These are phyloP conservation scores for Pycnonotus jocosus DNA, from an alignment of 2,113 vertebrate genomes.

Conservation along the genomic window DNA sequence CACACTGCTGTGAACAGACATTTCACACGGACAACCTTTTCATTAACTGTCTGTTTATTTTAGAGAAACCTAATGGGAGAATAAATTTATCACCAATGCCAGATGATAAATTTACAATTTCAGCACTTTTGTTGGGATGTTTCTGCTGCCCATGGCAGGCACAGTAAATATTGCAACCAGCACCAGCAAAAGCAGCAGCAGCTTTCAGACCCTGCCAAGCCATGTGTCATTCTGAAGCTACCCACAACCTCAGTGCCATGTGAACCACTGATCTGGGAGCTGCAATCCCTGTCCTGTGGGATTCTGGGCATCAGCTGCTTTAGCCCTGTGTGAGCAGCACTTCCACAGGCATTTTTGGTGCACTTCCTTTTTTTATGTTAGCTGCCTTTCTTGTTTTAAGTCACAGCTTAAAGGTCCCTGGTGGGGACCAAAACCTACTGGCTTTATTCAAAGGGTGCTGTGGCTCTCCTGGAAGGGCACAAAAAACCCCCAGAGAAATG, in stretches of 20 bases:
- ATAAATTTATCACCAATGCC: neutral
- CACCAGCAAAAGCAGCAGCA: neutral
- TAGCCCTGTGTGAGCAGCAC: neutral
- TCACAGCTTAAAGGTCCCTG: neutral
- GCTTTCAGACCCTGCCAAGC: neutral
- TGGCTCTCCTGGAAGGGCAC: neutral
- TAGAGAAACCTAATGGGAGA: neutral
- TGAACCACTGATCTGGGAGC: neutral
- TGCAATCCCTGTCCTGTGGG: neutral
- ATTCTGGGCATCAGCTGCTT: neutral
- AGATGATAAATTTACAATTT: too few relatives aligned
- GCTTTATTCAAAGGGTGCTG: neutral
- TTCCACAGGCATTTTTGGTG: neutral
- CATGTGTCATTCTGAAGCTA: neutral
- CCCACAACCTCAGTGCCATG: neutral
- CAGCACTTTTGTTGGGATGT: neutral
- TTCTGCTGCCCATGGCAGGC: neutral
- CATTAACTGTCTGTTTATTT: neutral
- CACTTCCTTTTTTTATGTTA: neutral
- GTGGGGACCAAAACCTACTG: neutral
- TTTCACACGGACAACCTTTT: neutral
- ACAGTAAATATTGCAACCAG: neutral
- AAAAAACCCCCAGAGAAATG: neutral
- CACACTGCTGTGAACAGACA: neutral
- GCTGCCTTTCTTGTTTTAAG: neutral